A percentile compares a stretch with the other conserved stretches of the same genome.
Conservation (phyloP, 2,888 invertebrate genomes). For the Noctua fimbriata region DNA sequence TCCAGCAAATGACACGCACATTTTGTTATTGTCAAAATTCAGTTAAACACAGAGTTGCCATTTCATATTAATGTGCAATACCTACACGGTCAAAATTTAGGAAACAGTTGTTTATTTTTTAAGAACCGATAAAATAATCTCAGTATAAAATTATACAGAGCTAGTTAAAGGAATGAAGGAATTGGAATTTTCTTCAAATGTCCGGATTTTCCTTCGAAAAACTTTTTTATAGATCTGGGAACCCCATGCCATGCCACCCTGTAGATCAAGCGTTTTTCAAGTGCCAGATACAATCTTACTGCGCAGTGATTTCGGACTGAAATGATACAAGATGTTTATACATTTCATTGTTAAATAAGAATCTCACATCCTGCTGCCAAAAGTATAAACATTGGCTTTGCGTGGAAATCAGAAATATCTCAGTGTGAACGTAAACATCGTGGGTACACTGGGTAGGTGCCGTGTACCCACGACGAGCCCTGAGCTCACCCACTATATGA, state of each 20-base stretch:
- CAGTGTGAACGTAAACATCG: slow-evolving; percentile 21
- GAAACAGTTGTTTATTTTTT: neutral
- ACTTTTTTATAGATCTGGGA: neutral
- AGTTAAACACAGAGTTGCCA: neutral
- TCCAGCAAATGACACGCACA: neutral
- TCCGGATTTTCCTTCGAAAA: neutral
- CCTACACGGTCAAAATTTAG: too few species aligned
- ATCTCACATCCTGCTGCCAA: slow-evolving; percentile 37
- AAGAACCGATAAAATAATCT: neutral
- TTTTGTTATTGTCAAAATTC: neutral
- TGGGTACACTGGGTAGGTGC: slow-evolving; percentile 12
- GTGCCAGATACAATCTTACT: neutral
- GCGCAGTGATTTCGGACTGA: neutral
- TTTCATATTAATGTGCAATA: too few species aligned
- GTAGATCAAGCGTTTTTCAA: neutral
- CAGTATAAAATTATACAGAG: neutral
- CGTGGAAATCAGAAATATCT: slow-evolving; percentile 31
- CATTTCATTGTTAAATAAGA: slow-evolving; percentile 32
- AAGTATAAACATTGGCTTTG: slow-evolving; percentile 37
- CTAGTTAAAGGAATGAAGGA: neutral
- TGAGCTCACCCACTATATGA: slow-evolving; percentile 27
- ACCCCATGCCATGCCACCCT: neutral
- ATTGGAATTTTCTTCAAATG: neutral
- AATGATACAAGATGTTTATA: slow-evolving; percentile 18
- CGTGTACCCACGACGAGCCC: slow-evolving; percentile 27